Evolutionary conservation across 2,888 invertebrate genomes (phyloP), one percentile per base, ranked within the genome.

Genomic region (Drosophila pseudotakahashii): DNA sequence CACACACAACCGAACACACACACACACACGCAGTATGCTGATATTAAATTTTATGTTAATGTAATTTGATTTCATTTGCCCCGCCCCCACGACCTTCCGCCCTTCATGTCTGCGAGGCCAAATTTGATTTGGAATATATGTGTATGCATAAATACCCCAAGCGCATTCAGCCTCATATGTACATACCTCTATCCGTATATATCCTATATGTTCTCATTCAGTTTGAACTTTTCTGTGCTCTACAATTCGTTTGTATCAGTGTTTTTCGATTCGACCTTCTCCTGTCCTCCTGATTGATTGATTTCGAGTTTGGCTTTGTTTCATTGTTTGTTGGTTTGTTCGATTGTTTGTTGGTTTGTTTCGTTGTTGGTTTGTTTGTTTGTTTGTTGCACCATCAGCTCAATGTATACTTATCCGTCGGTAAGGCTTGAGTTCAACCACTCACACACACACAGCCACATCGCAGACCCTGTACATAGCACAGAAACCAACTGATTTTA

Each of bases 31-130:
- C 41, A 51, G 75, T 73, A 66, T 78, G 80, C 70, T 75, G 77
- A 80, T 78, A 73, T 74, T 82, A 60, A 74, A 73, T 71, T 85
- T 78, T 82, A 82, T 82, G 78, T 85, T 82, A 73, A 80, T 82
- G 80, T 81, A 73, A 81, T 85, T 84, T 84, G 58, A 62, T 76
- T 79, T 79, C 47, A 68, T 66, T 77, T 64, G 57, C 54, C 62
- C 52, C 59, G 32, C 47, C 36, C 30, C 14, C 39, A 7, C 10
- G 16, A 30, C 44, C 44, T 32, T n/a, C 23, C 14, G 26, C 34
- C 48, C 16, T 48, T 34, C 48, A 48, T 48, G 48, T 48, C 48
- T 34, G 48, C 48, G 48, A 48, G 48, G 34, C 69, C 47, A 67
- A 64, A 75, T 75, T 77, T 80, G 79, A 71, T 66, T 60, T 72